phyloP scores from a whole-genome alignment of 2,797 vertebrate species.

The Zenarchopterus dispar region DNA sequence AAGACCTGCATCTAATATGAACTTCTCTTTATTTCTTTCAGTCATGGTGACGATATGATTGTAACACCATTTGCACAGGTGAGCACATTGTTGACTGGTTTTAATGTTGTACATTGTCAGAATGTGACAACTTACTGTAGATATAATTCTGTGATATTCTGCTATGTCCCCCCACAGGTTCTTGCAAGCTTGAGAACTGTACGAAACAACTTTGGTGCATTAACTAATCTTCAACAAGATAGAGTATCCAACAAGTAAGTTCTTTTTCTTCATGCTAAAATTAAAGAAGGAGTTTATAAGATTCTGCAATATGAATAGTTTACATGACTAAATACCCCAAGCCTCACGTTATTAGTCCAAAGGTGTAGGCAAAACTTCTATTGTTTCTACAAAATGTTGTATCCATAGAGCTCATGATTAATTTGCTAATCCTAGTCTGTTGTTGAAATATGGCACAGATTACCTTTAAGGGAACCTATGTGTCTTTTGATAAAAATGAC shows the following conservation, averaged over 20 bases:
- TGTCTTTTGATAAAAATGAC: not conserved
- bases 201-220: constrained; percentile 97
- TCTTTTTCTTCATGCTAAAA: not conserved
- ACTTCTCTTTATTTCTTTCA: constrained; percentile 78
- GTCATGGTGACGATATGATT: constrained; percentile 99
- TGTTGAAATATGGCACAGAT: not conserved
- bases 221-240: constrained; percentile 97
- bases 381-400: not conserved
- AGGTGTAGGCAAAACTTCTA: not conserved
- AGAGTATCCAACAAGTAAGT: constrained; percentile 94
- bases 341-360: not conserved
- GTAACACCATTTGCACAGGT: constrained; percentile 99
- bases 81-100: constrained; percentile 40
- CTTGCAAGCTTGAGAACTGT: constrained; percentile 97
- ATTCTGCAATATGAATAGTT: not conserved
- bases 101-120: not conserved
- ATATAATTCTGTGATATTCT: not conserved
- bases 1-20: constrained; percentile 21
- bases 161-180: constrained; percentile 81
- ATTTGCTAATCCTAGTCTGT: not conserved
- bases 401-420: not conserved
- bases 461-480: not conserved
- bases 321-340: not conserved
- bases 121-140: not conserved
- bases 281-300: not conserved